Evolutionary conservation across 2,797 vertebrate genomes (phyloP), one percentile per base, ranked within the genome.

Genomic region (Centropyge bicolor): DNA sequence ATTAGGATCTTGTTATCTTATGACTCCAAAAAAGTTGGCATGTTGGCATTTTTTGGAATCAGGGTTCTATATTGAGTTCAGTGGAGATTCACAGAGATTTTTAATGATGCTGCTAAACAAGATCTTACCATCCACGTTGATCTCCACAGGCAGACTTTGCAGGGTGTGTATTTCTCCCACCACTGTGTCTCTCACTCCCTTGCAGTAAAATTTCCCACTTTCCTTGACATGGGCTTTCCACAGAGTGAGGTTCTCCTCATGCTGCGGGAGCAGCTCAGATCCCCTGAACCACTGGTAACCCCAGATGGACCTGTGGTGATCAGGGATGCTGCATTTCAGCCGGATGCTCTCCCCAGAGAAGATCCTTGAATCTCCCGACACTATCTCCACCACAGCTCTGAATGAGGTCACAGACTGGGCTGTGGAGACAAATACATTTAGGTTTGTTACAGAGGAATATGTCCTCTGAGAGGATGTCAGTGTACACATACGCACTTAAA

Each of bases 81-180:
- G 27, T 31, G 27, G 27, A 31, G 2, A 31, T 31, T n/a, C 6
- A 27, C 55, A 2, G 2, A 31, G 6, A n/a, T 71, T 54, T 38
- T 19, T n/a, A 9, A 38, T 10, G 11, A 40, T 59, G 0, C 24
- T 57, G 1, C 43, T 40, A 46, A 65, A 77, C 6, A 45, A 38
- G 12, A n/a, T 16, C 86, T 88, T 85, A 96, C 95, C 92, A 54
- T 93, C 90, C 57, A 95, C 90, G 0, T 35, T 27, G 61, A 95
- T 81, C 22, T 84, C 63, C 24, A 92, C 10, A 0, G 92, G 91
- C 7, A 79, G 51, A 66, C 95, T 96, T 40, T 35, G 3, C 9
- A 9, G 46, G 12, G 87, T 91, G 0, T 27, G 6, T 8, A 75
- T 45, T 3, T 68, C 9, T 70, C 71, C 84, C 20, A 88, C 19